phyloP scores from a whole-genome alignment of 2,113 vertebrate genomes.

The Corythoichthys haematopterus region DNA sequence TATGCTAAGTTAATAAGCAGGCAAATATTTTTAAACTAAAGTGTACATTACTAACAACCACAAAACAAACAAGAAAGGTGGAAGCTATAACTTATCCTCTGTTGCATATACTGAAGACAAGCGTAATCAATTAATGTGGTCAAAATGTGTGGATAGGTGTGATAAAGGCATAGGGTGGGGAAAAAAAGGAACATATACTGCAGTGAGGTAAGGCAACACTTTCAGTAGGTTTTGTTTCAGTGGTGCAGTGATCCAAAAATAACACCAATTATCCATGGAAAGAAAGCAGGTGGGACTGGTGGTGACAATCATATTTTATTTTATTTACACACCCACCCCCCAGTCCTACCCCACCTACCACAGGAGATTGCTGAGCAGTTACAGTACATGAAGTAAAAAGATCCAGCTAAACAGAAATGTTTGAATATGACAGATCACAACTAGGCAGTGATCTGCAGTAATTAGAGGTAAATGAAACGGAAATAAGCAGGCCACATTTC shows the following conservation, averaged over 20 bases:
- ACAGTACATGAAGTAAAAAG: background rate
- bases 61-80: background rate
- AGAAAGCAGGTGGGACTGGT: background rate
- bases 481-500: constrained; percentile 37
- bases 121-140: background rate
- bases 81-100: too few species aligned
- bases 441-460: background rate
- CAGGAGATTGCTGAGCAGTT: background rate
- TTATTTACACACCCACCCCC: background rate
- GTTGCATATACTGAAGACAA: too few species aligned
- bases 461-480: constrained; percentile 44
- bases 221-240: constrained; percentile 39
- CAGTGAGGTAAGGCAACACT: constrained; percentile 48
- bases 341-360: background rate
- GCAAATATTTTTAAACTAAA: too few species aligned
- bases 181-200: constrained; percentile 30
- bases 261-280: constrained; percentile 56
- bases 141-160: constrained; percentile 8
- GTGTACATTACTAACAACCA: too few species aligned
- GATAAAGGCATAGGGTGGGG: constrained; percentile 11
- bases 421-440: constrained; percentile 10
- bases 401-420: constrained; percentile 17
- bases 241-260: constrained; percentile 53
- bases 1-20: too few species aligned
- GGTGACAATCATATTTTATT: background rate